These are phyloP conservation scores for Andrena flavipes DNA, from an alignment of 2,888 invertebrate genomes.

Conservation along the genomic window DNA sequence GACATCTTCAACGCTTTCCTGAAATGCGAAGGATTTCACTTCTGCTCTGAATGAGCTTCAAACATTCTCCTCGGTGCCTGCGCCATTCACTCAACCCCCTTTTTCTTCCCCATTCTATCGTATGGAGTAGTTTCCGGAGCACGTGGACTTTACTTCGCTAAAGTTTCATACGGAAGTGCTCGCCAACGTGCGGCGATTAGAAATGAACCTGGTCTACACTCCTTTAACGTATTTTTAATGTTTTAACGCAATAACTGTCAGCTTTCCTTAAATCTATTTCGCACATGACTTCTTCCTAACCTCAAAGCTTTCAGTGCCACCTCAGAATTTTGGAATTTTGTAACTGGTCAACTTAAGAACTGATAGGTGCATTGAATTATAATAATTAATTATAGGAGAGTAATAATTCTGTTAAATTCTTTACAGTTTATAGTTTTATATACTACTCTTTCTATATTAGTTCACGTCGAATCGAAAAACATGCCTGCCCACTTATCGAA, in stretches of 20 bases:
- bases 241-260: conserved; percentile 18
- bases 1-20: conserved; percentile 65
- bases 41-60: conserved; percentile 66
- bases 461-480: too few relatives aligned
- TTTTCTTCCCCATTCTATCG: conserved; percentile 29
- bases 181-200: conserved; percentile 39
- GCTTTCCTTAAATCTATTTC: not conserved
- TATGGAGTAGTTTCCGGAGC: conserved; percentile 53
- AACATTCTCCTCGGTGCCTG: conserved; percentile 57
- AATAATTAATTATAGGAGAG: too few relatives aligned
- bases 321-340: too few relatives aligned
- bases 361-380: too few relatives aligned
- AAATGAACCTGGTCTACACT: conserved; percentile 20
- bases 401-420: too few relatives aligned
- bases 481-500: too few relatives aligned
- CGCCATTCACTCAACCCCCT: conserved; percentile 48
- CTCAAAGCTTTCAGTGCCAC: too few relatives aligned
- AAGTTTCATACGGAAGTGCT: conserved; percentile 46
- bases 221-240: conserved; percentile 29
- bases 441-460: too few relatives aligned
- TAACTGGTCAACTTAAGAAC: too few relatives aligned
- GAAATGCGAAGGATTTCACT: conserved; percentile 66
- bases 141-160: conserved; percentile 64
- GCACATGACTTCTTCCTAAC: too few relatives aligned
- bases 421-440: too few relatives aligned